A percentile compares a stretch with the other conserved stretches of the same genome.
Evolutionary conservation across 1,140 invertebrate genomes (phyloP).

Genomic region (Asbolus verrucosus): DNA sequence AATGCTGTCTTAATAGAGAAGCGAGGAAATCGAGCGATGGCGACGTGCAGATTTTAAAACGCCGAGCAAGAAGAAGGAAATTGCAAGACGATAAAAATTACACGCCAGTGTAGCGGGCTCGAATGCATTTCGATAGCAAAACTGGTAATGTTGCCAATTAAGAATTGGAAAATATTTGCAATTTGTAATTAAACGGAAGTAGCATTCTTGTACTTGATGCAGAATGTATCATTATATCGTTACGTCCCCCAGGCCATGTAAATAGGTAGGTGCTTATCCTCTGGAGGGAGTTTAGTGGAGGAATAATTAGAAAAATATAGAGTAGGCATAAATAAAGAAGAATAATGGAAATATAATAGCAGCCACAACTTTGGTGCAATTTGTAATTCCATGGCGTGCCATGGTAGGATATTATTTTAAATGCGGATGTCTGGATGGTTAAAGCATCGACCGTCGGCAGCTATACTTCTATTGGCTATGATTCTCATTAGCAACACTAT

Average conservation of each 20-base stretch:
- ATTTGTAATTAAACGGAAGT: constrained; percentile 14
- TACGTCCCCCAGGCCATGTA: too few species aligned
- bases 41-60: too few species aligned
- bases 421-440: background rate
- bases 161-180: constrained; percentile 14
- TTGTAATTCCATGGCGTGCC: constrained; percentile 8
- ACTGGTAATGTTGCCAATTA: too few species aligned
- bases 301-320: too few species aligned
- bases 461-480: constrained; percentile 22
- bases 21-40: background rate
- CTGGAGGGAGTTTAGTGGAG: too few species aligned
- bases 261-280: too few species aligned
- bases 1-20: background rate
- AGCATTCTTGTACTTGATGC: background rate
- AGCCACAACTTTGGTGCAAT: too few species aligned
- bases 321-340: background rate
- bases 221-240: constrained; percentile 5
- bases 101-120: too few species aligned
- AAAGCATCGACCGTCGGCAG: background rate
- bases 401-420: constrained; percentile 18
- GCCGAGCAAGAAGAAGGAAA: too few species aligned
- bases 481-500: constrained; percentile 46
- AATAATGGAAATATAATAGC: constrained; percentile 30
- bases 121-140: too few species aligned
- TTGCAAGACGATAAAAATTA: too few species aligned